Conservation (phyloP, 2,113 vertebrate genomes). For the Chiloscyllium plagiosum region DNA sequence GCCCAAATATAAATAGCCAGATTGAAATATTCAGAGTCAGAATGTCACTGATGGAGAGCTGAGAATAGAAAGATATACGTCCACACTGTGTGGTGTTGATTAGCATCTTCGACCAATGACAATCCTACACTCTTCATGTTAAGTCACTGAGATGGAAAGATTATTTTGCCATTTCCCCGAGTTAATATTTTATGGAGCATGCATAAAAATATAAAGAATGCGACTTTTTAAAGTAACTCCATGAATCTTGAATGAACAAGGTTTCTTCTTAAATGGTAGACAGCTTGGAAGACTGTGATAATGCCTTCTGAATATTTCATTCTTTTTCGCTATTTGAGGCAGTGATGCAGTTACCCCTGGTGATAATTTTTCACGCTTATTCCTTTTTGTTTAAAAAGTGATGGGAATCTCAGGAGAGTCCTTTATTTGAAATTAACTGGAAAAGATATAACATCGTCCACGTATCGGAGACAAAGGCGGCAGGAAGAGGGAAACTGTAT, state of each 20-base stretch:
- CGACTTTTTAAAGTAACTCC: neutral
- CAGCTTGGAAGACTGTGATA: neutral
- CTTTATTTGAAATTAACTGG: conserved; percentile 1
- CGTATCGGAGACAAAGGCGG: neutral
- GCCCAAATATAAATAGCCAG: neutral
- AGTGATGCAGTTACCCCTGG: neutral
- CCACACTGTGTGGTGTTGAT: neutral
- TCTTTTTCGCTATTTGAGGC: neutral
- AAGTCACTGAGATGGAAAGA: neutral
- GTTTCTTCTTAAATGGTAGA: no score
- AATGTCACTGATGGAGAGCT: neutral
- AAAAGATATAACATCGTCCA: neutral
- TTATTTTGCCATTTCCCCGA: neutral
- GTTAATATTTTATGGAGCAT: neutral
- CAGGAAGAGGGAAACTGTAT: neutral
- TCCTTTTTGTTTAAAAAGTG: neutral
- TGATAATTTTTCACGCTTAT: neutral
- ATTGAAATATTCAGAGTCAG: conserved; percentile 6
- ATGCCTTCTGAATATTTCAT: conserved; percentile 21
- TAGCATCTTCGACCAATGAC: neutral
- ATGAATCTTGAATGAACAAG: neutral
- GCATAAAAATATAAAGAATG: neutral
- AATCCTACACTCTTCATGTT: neutral
- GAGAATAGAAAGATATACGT: neutral
- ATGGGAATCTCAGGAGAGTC: neutral